Conservation (phyloP, 2,888 invertebrate species). For the Seira musarum region DNA sequence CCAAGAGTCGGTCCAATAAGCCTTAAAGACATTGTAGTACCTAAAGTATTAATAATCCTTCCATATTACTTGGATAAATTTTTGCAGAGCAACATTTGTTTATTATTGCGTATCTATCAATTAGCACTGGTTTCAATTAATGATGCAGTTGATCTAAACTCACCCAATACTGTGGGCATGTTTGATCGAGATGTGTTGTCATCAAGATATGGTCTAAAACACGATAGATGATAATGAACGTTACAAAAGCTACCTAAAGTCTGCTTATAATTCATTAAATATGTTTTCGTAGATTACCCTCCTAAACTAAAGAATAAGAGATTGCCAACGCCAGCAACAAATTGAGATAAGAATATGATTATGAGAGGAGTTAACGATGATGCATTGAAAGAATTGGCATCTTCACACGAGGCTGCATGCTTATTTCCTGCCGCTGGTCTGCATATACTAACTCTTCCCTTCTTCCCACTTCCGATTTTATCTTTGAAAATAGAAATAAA, state of each 20-base stretch:
- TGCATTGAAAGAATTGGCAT: constrained; percentile 64
- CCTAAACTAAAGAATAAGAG: constrained; percentile 80
- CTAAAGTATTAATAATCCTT: constrained; percentile 71
- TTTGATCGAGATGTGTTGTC: constrained; percentile 80
- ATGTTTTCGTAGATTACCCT: constrained; percentile 78
- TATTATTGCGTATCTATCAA: too few species aligned
- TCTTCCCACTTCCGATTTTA: constrained; percentile 24
- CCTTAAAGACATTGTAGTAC: constrained; percentile 74
- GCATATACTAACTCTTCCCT: constrained; percentile 42
- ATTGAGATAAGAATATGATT: constrained; percentile 79
- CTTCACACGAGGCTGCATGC: constrained; percentile 72
- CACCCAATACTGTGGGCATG: constrained; percentile 78
- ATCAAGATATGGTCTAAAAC: constrained; percentile 78
- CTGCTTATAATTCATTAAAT: too few species aligned
- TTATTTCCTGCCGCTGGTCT: constrained; percentile 14
- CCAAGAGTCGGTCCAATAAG: constrained; percentile 80
- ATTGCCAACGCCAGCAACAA: constrained; percentile 80
- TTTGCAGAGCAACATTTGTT: too few species aligned
- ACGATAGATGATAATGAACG: background rate
- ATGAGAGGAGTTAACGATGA: constrained; percentile 76
- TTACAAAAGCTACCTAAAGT: background rate
- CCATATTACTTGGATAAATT: too few species aligned
- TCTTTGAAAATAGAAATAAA: constrained; percentile 16
- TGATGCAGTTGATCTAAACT: too few species aligned
- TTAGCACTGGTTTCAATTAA: too few species aligned